Evolutionary conservation across 2,888 invertebrate genomes (phyloP), one percentile per base, ranked within the genome.

Genomic region (Ormyrus thymus): DNA sequence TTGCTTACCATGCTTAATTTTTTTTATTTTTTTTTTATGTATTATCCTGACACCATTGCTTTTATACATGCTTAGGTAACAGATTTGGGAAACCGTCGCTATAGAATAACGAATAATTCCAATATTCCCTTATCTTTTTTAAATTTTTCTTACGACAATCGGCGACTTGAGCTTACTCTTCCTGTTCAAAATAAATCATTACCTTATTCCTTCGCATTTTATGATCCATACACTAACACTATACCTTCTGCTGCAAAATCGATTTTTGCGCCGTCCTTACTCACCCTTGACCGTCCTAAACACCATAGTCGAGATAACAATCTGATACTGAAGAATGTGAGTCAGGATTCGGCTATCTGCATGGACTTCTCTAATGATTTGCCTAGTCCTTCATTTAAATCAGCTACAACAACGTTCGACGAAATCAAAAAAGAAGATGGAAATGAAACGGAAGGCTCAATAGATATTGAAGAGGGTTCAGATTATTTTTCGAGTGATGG

Each of bases 331-430:
- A 61, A 72, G 7, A 84, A 83, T 68, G 65, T 80, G n/a, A 86
- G 84, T 79, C 83, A 85, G 48, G 88, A 87, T 79, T 88, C 88
- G 6, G 87, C 84, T 0, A 85, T 88, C 71, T 85, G 77, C 59
- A 85, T 87, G 84, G 85, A 87, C 68, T 83, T 76, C 6, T 83
- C 82, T 43, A 73, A 72, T 11, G 82, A 84, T 70, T 66, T 74
- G 15, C 15, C 77, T 58, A 83, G 71, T 72, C 77, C 83, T 6
- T 72, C 77, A 43, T 82, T 82, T 61, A 84, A 87, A 58, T 84
- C 82, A 61, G 15, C n/a, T 8, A 81, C 81, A 45, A 75, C 80
- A 29, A 82, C 82, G 43, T 83, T 83, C 15, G 82, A 80, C 11
- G 69, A 78, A 8, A 73, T 69, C 0, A 64, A 51, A 51, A 79